Evolutionary conservation across 2,113 vertebrate genomes (phyloP).

Genomic region (Pleuronectes platessa): DNA sequence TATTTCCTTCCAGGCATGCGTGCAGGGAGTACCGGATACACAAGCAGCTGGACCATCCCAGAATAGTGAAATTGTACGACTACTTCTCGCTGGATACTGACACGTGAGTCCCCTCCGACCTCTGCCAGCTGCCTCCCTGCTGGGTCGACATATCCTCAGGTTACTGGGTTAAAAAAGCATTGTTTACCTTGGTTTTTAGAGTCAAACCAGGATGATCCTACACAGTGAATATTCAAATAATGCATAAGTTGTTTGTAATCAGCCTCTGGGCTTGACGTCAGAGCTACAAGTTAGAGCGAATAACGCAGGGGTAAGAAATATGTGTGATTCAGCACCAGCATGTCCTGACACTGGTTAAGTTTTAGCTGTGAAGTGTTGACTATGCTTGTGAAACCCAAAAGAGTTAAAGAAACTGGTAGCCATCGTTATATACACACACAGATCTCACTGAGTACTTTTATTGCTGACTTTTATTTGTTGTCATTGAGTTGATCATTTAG

Average conservation of each 20-base stretch:
- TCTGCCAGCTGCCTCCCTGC: constrained; percentile 44
- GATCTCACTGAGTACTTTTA: neutral
- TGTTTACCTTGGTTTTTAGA: neutral
- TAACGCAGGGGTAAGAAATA: constrained; percentile 9
- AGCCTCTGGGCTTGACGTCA: neutral
- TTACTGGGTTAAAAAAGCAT: constrained; percentile 2
- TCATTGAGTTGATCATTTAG: neutral
- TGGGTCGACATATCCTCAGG: constrained; percentile 26
- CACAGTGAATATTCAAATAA: constrained; percentile 5
- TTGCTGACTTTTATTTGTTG: neutral
- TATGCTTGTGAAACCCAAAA: neutral
- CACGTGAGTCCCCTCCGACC: constrained; percentile 89
- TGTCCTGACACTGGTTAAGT: constrained; percentile 34
- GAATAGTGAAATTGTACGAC: constrained; percentile 99
- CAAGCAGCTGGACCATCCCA: constrained; percentile 99
- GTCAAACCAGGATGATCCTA: neutral
- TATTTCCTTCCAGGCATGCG: constrained; percentile 88
- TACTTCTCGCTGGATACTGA: constrained; percentile 99
- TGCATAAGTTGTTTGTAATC: constrained; percentile 7
- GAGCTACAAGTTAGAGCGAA: constrained; percentile 14
- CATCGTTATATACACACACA: neutral
- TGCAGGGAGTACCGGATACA: constrained; percentile 99
- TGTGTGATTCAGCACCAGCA: constrained; percentile 16
- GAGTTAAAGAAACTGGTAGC: neutral
- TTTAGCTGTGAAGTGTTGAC: neutral